Base-by-base conservation (phyloP, 2,888 invertebrate species). In the Halocaridina rubra region DNA sequence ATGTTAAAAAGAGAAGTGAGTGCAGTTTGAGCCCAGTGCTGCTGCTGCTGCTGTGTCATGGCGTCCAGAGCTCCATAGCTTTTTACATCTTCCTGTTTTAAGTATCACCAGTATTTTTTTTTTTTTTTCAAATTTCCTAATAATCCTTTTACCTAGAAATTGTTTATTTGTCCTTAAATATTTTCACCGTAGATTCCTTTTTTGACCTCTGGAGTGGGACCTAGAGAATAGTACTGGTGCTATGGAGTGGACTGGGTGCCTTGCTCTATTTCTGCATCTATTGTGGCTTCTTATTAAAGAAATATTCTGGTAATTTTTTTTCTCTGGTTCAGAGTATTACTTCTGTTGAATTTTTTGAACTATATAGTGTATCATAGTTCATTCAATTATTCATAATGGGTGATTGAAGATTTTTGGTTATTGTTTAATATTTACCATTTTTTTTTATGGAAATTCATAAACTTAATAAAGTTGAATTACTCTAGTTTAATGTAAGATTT, bases 181-280 rank as follows among this genome's bases (percentile, higher is more conserved):
- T n/a, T n/a, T n/a, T n/a, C n/a, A n/a, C n/a, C n/a, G n/a, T n/a
- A n/a, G n/a, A n/a, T n/a, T n/a, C n/a, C n/a, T n/a, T n/a, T n/a
- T 81, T 81, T 76, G 67, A 75, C 78, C 77, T 82, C 82, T 78
- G 82, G 72, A 82, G 61, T 82, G 71, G 71, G 61, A 71, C 61
- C n/a, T 78, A 29, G 67, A 82, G 77, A 82, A 82, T 76, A 82
- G 82, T 77, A 77, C 78, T 82, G 82, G 82, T 82, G 82, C 82
- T 82, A 82, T 82, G 82, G 82, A 82, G 82, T 82, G 82, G 77
- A 71, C 77, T 82, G 82, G 82, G 82, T 82, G 82, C 82, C 82
- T 82, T 82, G 82, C 78, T 82, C 82, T 78, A n/a, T 75, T 57
- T 72, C 77, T 72, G 77, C 69, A 82, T 81, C 79, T 53, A 79